Conservation (phyloP, 2,113 vertebrate species). For the Ptychochromis oligacanthus region DNA sequence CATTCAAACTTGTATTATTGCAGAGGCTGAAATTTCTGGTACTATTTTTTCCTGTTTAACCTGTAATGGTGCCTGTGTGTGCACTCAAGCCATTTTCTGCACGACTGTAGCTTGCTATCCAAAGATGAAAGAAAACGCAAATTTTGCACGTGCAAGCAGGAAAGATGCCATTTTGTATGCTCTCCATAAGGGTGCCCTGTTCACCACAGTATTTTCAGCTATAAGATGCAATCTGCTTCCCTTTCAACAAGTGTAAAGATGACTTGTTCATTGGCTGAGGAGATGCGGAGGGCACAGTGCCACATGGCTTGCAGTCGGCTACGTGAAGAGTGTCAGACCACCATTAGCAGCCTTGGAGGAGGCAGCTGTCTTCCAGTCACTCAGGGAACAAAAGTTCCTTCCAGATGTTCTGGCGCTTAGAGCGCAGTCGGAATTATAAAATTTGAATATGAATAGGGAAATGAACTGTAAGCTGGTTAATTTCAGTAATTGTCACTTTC, state of each 20-base stretch:
- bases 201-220: conserved; percentile 12
- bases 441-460: conserved; percentile 60
- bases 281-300: conserved; percentile 47
- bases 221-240: conserved; percentile 56
- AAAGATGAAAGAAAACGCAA: neutral
- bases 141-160: conserved; percentile 11
- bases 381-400: conserved; percentile 57
- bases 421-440: conserved; percentile 40
- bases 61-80: neutral
- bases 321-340: conserved; percentile 54
- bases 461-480: conserved; percentile 29
- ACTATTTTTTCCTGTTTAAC: neutral
- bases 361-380: conserved; percentile 66
- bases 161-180: conserved; percentile 10
- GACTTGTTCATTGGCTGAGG: conserved; percentile 46
- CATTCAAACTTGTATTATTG: neutral
- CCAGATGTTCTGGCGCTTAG: conserved; percentile 64
- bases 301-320: conserved; percentile 55
- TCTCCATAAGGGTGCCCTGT: conserved; percentile 12
- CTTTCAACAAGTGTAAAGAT: conserved; percentile 53
- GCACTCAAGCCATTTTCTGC: neutral
- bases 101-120: neutral
- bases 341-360: conserved; percentile 53
- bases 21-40: neutral
- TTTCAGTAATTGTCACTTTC: conserved; percentile 50